These are phyloP conservation scores for Lycophotia porphyrea DNA, from an alignment of 2,888 invertebrate species.

Conservation along the genomic window DNA sequence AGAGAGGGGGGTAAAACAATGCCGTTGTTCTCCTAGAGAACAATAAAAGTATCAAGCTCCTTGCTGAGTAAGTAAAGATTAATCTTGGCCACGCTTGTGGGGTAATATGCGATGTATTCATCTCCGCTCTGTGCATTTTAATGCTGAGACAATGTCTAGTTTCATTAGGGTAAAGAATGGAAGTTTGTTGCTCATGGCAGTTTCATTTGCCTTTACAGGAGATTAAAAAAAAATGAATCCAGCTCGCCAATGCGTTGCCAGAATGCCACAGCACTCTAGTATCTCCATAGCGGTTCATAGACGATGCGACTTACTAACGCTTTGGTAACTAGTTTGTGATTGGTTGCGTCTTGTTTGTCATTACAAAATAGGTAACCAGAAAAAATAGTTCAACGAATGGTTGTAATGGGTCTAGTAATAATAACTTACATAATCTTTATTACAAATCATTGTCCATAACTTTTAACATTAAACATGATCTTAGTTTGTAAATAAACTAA, in stretches of 20 bases:
- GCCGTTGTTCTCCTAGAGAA: slow-evolving; percentile 53
- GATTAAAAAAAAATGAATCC: background rate
- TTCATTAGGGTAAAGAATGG: background rate
- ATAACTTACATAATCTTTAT: too few species aligned
- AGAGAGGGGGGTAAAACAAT: slow-evolving; percentile 44
- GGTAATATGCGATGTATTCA: slow-evolving; percentile 56
- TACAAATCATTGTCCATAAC: too few species aligned
- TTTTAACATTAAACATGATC: too few species aligned
- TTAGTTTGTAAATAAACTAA: too few species aligned
- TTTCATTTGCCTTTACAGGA: background rate
- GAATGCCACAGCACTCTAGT: background rate
- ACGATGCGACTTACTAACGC: too few species aligned
- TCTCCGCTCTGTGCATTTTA: slow-evolving; percentile 51
- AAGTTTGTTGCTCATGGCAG: background rate
- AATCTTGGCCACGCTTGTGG: slow-evolving; percentile 51
- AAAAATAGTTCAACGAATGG: too few species aligned
- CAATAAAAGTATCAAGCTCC: slow-evolving; percentile 64
- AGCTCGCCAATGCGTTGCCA: background rate
- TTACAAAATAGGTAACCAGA: too few species aligned
- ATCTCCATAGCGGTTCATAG: background rate
- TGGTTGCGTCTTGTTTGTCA: too few species aligned
- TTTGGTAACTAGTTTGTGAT: too few species aligned
- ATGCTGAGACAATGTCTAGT: slow-evolving; percentile 50
- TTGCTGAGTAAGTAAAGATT: slow-evolving; percentile 58
- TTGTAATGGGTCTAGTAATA: too few species aligned